A percentile compares a stretch with the other conserved stretches of the same genome.
Conservation (phyloP, 2,113 vertebrate species). For the Forbesichthys papilliferus region DNA sequence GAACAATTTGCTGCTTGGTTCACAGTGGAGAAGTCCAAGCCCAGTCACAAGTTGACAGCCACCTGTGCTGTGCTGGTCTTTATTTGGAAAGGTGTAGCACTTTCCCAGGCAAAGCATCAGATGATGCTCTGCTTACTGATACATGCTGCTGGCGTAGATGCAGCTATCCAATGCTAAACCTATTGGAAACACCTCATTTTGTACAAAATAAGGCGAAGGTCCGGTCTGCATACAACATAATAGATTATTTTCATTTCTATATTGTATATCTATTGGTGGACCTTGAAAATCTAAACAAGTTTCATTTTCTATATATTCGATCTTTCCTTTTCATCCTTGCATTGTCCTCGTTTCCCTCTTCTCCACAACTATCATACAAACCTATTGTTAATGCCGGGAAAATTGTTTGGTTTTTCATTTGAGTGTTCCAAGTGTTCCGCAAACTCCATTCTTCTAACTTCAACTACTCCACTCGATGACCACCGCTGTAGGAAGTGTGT, state of each 20-base stretch:
- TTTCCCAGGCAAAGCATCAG: too few relatives aligned
- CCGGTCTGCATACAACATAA: too few relatives aligned
- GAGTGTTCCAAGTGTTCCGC: constrained; percentile 12
- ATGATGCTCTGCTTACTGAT: too few relatives aligned
- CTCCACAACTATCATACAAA: constrained; percentile 5
- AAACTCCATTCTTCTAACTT: constrained; percentile 20
- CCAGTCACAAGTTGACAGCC: constrained; percentile 26
- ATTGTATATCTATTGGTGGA: too few relatives aligned
- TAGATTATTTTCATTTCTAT: too few relatives aligned
- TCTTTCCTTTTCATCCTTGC: neutral
- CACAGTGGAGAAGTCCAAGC: constrained; percentile 36
- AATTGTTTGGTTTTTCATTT: constrained; percentile 43
- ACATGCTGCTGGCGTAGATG: too few relatives aligned
- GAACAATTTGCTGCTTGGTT: constrained; percentile 50
- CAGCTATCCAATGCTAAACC: too few relatives aligned
- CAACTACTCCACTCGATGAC: constrained; percentile 47
- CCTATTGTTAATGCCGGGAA: constrained; percentile 2
- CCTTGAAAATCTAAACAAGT: too few relatives aligned
- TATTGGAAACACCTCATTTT: too few relatives aligned
- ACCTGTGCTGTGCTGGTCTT: constrained; percentile 17
- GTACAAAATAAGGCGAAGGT: too few relatives aligned
- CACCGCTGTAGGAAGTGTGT: constrained; percentile 66
- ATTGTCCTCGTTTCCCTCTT: neutral
- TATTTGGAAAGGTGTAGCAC: neutral
- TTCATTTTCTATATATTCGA: neutral